Percentiles rank a stretch among this genome's conserved stretches.
phyloP scores from a whole-genome alignment of 1,140 invertebrate genomes.

The Pinna nobilis region DNA sequence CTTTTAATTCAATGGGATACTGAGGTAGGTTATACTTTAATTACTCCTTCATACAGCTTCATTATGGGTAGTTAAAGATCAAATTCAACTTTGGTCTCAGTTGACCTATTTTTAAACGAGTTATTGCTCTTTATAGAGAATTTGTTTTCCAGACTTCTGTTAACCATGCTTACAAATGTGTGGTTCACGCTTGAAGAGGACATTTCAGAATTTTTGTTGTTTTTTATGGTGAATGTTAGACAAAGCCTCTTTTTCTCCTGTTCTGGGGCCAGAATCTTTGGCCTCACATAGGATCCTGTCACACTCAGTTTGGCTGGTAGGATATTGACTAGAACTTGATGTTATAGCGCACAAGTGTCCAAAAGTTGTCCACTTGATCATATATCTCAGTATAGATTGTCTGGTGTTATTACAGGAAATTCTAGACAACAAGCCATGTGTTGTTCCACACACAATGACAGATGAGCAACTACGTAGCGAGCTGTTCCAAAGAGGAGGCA shows the following conservation, averaged over 20 bases:
- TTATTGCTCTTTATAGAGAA: not conserved
- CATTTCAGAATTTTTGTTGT: too few species aligned
- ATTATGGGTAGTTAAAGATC: not conserved
- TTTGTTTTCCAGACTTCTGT: conserved; percentile 46
- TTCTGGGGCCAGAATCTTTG: too few species aligned
- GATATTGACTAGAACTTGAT: too few species aligned
- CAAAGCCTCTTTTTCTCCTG: too few species aligned
- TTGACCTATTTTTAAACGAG: not conserved
- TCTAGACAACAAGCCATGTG: conserved; percentile 54
- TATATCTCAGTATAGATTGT: too few species aligned
- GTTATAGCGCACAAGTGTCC: too few species aligned
- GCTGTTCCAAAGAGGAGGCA: conserved; percentile 38
- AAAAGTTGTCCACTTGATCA: too few species aligned
- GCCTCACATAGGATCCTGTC: too few species aligned
- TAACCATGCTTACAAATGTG: conserved; percentile 53
- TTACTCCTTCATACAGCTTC: not conserved
- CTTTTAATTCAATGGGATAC: not conserved
- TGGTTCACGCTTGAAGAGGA: conserved; percentile 62
- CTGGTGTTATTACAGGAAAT: conserved; percentile 48
- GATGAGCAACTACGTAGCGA: conserved; percentile 47
- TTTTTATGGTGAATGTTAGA: too few species aligned
- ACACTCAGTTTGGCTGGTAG: too few species aligned
- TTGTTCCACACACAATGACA: conserved; percentile 51
- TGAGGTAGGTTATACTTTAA: not conserved
- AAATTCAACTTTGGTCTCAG: not conserved